Evolutionary conservation across 2,113 vertebrate species (phyloP).

Genomic region (Ciconia boyciana): DNA sequence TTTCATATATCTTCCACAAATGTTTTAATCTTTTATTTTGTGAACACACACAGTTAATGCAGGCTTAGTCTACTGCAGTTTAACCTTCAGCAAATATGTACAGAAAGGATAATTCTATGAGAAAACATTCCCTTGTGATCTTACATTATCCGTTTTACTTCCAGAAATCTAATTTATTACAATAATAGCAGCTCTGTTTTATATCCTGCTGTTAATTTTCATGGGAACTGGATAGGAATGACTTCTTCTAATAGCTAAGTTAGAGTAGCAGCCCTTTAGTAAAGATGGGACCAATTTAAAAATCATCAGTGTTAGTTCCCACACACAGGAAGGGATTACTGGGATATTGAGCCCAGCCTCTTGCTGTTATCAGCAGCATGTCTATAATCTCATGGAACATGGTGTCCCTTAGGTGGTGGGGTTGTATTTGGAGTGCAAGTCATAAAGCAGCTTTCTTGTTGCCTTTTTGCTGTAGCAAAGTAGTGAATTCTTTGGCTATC

Average conservation of each 20-base stretch:
- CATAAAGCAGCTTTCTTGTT: not conserved
- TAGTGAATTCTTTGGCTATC: not conserved
- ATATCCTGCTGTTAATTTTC: conserved; percentile 17
- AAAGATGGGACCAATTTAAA: conserved; percentile 41
- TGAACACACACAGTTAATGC: not conserved
- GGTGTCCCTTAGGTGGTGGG: not conserved
- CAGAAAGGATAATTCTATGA: not conserved
- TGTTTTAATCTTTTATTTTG: not conserved
- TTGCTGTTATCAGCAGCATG: not conserved
- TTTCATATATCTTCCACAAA: not conserved
- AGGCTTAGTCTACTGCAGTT: not conserved
- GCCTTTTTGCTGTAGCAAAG: not conserved
- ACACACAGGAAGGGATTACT: not conserved
- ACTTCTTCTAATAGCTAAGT: not conserved
- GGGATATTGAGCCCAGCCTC: not conserved
- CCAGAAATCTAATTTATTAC: conserved; percentile 21
- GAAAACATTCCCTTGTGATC: conserved; percentile 4
- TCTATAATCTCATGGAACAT: not conserved
- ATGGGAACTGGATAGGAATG: conserved; percentile 17
- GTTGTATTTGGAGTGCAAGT: not conserved
- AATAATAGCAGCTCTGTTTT: not conserved
- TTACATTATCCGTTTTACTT: not conserved
- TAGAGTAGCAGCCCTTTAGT: not conserved
- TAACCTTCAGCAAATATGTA: not conserved
- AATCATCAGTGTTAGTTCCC: conserved; percentile 2